Evolutionary conservation across 2,797 vertebrate species (phyloP).

Genomic region (Xenops minutus): DNA sequence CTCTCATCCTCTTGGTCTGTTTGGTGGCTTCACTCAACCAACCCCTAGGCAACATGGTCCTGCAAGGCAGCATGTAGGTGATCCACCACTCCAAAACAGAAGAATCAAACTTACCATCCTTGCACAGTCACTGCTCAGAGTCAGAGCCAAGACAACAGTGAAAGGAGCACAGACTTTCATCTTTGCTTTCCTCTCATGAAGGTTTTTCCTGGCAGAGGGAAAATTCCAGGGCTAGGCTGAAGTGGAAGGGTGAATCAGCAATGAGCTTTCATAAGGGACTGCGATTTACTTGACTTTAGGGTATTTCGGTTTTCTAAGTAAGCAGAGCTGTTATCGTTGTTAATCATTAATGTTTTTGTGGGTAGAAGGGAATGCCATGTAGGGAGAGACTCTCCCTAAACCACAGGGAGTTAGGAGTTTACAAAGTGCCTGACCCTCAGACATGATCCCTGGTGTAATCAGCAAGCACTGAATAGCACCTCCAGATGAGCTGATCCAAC

Average conservation of each 20-base stretch:
- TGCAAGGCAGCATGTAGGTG: neutral
- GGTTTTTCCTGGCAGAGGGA: neutral
- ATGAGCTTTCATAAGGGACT: neutral
- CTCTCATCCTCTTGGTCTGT: neutral
- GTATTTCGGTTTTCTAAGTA: constrained; percentile 45
- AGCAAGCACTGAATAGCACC: neutral
- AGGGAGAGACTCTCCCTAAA: neutral
- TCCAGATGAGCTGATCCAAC: neutral
- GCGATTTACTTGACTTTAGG: constrained; percentile 26
- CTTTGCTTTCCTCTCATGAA: neutral
- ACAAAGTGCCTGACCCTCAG: neutral
- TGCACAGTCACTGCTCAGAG: constrained; percentile 18
- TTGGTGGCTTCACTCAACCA: neutral
- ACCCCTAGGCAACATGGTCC: neutral
- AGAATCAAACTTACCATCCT: constrained; percentile 46
- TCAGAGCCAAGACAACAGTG: constrained; percentile 34
- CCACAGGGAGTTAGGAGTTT: neutral
- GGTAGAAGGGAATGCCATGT: constrained; percentile 3
- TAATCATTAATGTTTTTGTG: constrained; percentile 63
- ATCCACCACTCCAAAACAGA: neutral
- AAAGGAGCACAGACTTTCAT: constrained; percentile 50
- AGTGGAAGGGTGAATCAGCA: neutral
- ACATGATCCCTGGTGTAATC: neutral
- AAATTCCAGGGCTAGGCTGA: neutral
- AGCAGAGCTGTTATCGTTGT: constrained; percentile 11